phyloP scores from a whole-genome alignment of 2,113 vertebrate species.

The Cyanistes caeruleus region DNA sequence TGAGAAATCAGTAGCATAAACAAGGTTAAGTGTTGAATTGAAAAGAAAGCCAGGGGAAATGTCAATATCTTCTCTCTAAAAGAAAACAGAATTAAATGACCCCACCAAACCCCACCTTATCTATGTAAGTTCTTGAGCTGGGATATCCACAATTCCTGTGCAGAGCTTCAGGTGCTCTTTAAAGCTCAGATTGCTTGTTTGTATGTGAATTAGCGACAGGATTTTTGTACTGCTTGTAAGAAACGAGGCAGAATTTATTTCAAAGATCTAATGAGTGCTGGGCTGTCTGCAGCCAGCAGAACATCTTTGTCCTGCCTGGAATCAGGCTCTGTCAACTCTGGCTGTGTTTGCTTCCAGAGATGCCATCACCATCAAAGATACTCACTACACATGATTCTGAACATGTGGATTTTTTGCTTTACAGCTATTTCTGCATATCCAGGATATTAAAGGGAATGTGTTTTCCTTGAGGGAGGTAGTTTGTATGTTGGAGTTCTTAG shows the following conservation, averaged over 20 bases:
- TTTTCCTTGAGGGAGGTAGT: slow-evolving; percentile 31
- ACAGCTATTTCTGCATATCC: not conserved
- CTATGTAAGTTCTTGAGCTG: not conserved
- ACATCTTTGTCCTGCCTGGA: not conserved
- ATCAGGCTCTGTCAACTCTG: not conserved
- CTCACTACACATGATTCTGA: not conserved
- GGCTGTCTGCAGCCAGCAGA: not conserved
- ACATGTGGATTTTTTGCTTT: not conserved
- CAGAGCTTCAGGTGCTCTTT: not conserved
- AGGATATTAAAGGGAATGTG: not conserved
- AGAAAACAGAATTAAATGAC: not conserved
- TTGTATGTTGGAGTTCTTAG: not conserved
- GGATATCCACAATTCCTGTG: not conserved
- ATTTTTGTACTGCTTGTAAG: not conserved
- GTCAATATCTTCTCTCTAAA: not conserved
- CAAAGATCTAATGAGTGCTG: slow-evolving; percentile 29
- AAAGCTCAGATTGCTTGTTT: not conserved
- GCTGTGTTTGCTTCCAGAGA: slow-evolving; percentile 18
- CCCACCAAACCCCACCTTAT: not conserved
- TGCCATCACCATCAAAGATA: slow-evolving; percentile 20
- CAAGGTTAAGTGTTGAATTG: not conserved
- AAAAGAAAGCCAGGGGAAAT: not conserved
- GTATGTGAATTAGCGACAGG: not conserved
- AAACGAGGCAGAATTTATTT: slow-evolving; percentile 3
- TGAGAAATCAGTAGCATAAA: not conserved